Base-by-base conservation (phyloP, 2,888 invertebrate genomes). In the Drepana falcataria region DNA sequence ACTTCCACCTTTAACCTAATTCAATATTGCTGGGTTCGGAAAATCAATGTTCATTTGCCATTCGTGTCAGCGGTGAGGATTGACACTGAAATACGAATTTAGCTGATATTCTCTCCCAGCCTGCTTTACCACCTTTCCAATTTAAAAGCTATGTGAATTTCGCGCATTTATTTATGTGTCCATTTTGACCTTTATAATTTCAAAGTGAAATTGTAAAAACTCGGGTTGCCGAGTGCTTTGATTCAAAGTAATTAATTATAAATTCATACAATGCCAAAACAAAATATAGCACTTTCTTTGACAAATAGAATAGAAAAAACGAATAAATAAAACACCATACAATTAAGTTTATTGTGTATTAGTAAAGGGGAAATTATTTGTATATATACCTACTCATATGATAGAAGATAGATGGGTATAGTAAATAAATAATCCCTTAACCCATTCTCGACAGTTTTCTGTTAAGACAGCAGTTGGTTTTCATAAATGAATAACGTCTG, bases 51-150 rank as follows among this genome's bases (percentile, higher is more conserved):
- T 70, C 64, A 69, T 73, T 76, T 69, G 63, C 63, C 68, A 73
- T 72, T 71, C 64, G 59, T 68, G 71, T 71, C 68, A 72, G 63
- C 59, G 58, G 61, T 68, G 59, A 63, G 64, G 63, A 73, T 68
- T 69, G 68, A 62, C 63, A 69, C 60, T 65, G 67, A 69, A 71
- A 71, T 66, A 60, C 63, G 64, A 70, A 61, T 63, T 61, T 58
- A 64, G 73, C 73, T 73, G 64, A 75, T 71, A 64, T 73, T 75
- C 68, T 44, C 44, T 44, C 70, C 73, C 71, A 76, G 74, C 73
- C 68, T 63, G 62, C 59, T 69, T 70, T 68, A 69, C 76, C 69
- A 68, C 37, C 48, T 52, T 51, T 75, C 68, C 61, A 53, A 69
- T 40, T 40, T 40, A 40, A 51, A 59, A 56, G 54, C 61, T 63